Percentiles rank a stretch among this genome's conserved stretches.
Evolutionary conservation across 2,113 vertebrate species (phyloP).

Genomic region (Hirundichthys speculiger): DNA sequence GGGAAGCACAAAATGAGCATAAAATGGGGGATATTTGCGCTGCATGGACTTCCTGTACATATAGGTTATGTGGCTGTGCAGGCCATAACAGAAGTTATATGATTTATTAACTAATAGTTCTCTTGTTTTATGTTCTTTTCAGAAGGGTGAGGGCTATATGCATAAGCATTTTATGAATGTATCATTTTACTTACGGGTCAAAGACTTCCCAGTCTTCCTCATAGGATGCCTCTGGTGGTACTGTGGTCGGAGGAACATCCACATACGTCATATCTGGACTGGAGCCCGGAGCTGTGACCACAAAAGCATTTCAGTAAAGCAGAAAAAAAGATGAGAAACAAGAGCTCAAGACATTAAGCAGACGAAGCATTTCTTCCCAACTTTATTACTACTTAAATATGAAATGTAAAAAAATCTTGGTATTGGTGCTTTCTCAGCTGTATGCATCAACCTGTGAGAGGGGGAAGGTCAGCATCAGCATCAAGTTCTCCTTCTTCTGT

Average conservation of each 20-base stretch:
- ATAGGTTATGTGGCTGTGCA: too few species aligned
- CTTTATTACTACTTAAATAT: not conserved
- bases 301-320: not conserved
- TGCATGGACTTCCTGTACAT: too few species aligned
- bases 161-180: not conserved
- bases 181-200: constrained; percentile 90
- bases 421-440: not conserved
- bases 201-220: constrained; percentile 99
- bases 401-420: not conserved
- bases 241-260: constrained; percentile 76
- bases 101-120: too few species aligned
- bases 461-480: constrained; percentile 88
- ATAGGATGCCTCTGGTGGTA: constrained; percentile 92
- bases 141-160: not conserved
- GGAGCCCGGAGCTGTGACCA: constrained; percentile 86
- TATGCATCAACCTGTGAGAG: constrained; percentile 87
- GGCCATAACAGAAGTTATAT: too few species aligned
- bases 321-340: constrained; percentile 4
- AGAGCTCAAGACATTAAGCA: not conserved
- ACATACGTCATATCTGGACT: constrained; percentile 90
- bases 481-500: constrained; percentile 84
- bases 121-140: too few species aligned
- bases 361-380: not conserved
- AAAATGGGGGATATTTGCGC: too few species aligned
- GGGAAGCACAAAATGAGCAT: too few species aligned